Evolutionary conservation across 2,797 vertebrate species (phyloP), one percentile per base, ranked within the genome.

Genomic region (Phoxinus dragarum): DNA sequence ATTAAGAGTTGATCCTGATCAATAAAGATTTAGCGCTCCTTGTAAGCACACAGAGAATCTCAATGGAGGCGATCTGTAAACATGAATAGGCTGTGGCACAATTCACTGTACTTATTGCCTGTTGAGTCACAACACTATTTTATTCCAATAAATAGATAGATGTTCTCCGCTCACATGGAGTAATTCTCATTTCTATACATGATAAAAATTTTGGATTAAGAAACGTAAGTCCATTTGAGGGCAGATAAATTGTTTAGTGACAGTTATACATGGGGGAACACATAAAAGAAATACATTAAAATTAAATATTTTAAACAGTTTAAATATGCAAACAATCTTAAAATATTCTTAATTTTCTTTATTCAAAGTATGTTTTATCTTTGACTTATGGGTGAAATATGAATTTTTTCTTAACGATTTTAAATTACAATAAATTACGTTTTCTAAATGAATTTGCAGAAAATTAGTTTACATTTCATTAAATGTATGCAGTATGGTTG

Each of bases 1-100:
- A 86, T 88, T 69, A 69, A 61, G 69, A 80, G 59, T 82, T 80
- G 84, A 82, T 77, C 64, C 84, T 38, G 69, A 59, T 78, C 84
- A 88, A 79, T 88, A 85, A 78, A 85, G 80, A 78, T 80, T 74
- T 72, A 67, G 17, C 1, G 8, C 40, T 68, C 14, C 9, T 68
- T 88, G 74, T 80, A 80, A 85, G 31, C 73, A 19, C 44, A 38
- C 81, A 69, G 44, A 67, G 12, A 68, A 71, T 81, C 17, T 71
- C 79, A 81, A 6, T 73, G 74, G 69, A 36, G 40, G 40, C 2
- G 42, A 80, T 52, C 31, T 80, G 75, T 74, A 40, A 67, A 44
- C 47, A 67, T 54, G 31, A 84, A 76, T 42, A 54, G 42, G 27
- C 27, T 19, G 14, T 72, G 40, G 21, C 40, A 73, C 38, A 49